Percentiles rank a stretch among this genome's conserved stretches.
phyloP scores from a whole-genome alignment of 2,888 invertebrate species.

The Trissolcus japonicus region DNA sequence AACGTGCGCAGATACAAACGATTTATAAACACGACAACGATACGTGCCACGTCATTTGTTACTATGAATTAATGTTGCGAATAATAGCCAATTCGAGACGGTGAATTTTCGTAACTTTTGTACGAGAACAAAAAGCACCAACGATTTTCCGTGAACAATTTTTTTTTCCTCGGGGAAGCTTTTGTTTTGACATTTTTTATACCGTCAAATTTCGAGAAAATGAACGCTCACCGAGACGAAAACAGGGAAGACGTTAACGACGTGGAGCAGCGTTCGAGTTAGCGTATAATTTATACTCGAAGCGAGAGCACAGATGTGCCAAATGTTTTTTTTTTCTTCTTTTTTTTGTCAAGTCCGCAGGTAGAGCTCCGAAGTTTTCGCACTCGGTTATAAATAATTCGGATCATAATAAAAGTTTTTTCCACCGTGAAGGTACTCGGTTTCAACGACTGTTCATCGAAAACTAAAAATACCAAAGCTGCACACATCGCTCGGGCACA shows the following conservation, averaged over 20 bases:
- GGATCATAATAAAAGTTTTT: constrained; percentile 39
- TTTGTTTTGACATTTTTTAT: too few relatives aligned
- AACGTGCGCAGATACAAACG: constrained; percentile 57
- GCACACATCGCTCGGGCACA: background rate
- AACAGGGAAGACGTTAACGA: constrained; percentile 13
- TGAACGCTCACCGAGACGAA: constrained; percentile 3
- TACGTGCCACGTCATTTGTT: constrained; percentile 53
- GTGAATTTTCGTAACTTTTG: too few relatives aligned
- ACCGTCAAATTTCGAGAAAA: constrained; percentile 2
- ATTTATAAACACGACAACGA: constrained; percentile 49
- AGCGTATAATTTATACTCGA: constrained; percentile 18
- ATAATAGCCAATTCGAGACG: background rate
- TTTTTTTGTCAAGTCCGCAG: background rate
- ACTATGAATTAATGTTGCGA: constrained; percentile 46
- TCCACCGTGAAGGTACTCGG: constrained; percentile 14
- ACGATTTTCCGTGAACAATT: too few relatives aligned
- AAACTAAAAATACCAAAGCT: constrained; percentile 30
- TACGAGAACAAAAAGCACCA: too few relatives aligned
- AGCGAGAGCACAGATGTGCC: constrained; percentile 18
- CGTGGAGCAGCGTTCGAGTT: constrained; percentile 5
- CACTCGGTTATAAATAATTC: constrained; percentile 38
- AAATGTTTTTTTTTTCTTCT: constrained; percentile 30
- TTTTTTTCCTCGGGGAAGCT: too few relatives aligned
- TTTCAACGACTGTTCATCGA: constrained; percentile 34
- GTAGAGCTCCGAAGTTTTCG: constrained; percentile 38